phyloP scores from a whole-genome alignment of 1,140 invertebrate species.

The Sitodiplosis mosellana region DNA sequence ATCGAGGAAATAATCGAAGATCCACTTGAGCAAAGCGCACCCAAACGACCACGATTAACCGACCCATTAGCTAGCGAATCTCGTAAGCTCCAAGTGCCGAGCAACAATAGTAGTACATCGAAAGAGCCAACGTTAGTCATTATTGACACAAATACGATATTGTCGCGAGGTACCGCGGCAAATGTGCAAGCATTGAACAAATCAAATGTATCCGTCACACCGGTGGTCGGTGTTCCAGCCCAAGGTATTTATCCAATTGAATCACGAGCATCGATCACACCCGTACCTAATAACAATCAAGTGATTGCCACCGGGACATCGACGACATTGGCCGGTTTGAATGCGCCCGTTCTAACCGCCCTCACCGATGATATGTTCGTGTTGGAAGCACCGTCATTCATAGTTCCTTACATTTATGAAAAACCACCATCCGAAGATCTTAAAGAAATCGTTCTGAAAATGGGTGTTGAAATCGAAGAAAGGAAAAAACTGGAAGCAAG shows the following conservation, averaged over 20 bases:
- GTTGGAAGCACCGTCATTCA: conserved; percentile 76
- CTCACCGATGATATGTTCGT: conserved; percentile 80
- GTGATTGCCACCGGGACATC: conserved; percentile 15
- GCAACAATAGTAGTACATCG: conserved; percentile 29
- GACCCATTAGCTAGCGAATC: background rate
- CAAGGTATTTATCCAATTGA: conserved; percentile 36
- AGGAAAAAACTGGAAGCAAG: conserved; percentile 25
- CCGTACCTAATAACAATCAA: conserved; percentile 26
- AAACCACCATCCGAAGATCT: conserved; percentile 62
- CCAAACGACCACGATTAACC: conserved; percentile 13
- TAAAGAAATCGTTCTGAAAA: conserved; percentile 50
- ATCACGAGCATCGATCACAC: conserved; percentile 36
- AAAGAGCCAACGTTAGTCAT: conserved; percentile 61
- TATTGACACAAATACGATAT: conserved; percentile 55
- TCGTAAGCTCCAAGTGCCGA: conserved; percentile 25
- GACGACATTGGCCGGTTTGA: conserved; percentile 21
- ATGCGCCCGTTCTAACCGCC: conserved; percentile 42
- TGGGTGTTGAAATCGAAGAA: conserved; percentile 42
- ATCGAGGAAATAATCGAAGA: conserved; percentile 55
- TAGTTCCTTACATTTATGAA: conserved; percentile 83
- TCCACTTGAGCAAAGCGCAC: conserved; percentile 34
- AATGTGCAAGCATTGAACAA: background rate
- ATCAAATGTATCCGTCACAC: background rate
- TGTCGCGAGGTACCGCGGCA: conserved; percentile 20
- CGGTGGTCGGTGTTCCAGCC: conserved; percentile 12